These are phyloP conservation scores for Raja brachyura DNA, from an alignment of 2,113 vertebrate species.

Conservation along the genomic window DNA sequence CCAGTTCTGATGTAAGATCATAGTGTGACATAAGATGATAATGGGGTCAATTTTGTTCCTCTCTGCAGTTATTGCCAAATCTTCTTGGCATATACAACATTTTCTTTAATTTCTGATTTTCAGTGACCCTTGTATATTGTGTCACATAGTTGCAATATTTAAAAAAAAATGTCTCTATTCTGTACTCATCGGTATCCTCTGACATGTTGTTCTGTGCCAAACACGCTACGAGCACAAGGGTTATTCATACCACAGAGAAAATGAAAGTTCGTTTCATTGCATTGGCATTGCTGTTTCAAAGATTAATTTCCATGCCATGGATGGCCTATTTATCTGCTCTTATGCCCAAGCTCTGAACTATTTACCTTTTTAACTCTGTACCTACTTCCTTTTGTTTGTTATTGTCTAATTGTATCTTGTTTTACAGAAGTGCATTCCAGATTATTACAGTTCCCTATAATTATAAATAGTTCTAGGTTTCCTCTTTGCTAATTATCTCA, in stretches of 20 bases:
- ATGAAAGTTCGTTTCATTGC: neutral
- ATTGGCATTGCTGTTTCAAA: neutral
- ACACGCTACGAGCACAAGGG: too few species aligned
- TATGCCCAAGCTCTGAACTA: neutral
- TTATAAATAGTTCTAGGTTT: neutral
- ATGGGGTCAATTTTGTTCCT: too few species aligned
- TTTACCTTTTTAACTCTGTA: neutral
- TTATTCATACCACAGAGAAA: neutral
- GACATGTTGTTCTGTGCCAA: neutral
- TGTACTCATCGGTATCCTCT: neutral
- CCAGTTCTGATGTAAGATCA: too few species aligned
- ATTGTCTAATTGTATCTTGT: neutral
- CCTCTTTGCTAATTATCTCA: neutral
- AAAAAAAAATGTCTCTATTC: too few species aligned
- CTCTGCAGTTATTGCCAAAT: too few species aligned
- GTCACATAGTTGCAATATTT: too few species aligned
- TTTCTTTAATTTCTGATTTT: too few species aligned
- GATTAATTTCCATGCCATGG: neutral
- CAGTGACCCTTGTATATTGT: too few species aligned
- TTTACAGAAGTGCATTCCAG: neutral
- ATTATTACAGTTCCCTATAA: neutral
- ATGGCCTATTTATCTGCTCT: neutral
- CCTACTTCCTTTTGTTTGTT: neutral
- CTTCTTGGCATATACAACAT: too few species aligned
- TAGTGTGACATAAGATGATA: too few species aligned